Conservation (phyloP, 2,797 vertebrate genomes). For the Potorous gilbertii region DNA sequence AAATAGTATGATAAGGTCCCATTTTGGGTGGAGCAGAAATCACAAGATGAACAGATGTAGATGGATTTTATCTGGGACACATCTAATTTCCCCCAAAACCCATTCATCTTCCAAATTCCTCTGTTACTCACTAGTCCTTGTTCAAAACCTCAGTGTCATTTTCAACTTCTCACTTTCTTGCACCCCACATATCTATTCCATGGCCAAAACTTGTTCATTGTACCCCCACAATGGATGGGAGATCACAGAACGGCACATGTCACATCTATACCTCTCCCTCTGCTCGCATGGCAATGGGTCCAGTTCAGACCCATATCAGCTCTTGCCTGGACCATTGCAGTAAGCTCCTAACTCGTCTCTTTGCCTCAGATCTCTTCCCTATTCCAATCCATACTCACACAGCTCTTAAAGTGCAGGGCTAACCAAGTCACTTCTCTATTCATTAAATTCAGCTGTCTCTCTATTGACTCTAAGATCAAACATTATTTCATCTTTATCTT, state of each 20-base stretch:
- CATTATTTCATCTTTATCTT: neutral
- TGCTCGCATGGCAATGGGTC: neutral
- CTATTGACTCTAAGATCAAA: neutral
- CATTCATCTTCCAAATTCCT: neutral
- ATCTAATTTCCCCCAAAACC: neutral
- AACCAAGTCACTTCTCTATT: neutral
- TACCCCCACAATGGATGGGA: neutral
- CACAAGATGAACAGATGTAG: neutral
- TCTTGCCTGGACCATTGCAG: neutral
- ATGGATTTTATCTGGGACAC: neutral
- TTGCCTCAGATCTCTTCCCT: neutral
- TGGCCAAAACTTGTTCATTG: neutral
- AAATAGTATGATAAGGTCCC: neutral
- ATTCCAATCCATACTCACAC: neutral
- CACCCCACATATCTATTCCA: neutral
- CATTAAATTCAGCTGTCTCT: neutral
- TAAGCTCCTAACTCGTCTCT: neutral
- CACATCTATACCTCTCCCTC: neutral
- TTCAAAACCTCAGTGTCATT: neutral
- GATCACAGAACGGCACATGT: neutral
- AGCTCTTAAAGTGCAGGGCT: neutral
- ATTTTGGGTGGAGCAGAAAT: neutral
- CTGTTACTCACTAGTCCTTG: neutral
- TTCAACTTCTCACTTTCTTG: neutral
- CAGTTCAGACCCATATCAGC: neutral